phyloP scores from a whole-genome alignment of 2,113 vertebrate genomes.

The Sinocyclocheilus rhinocerous region DNA sequence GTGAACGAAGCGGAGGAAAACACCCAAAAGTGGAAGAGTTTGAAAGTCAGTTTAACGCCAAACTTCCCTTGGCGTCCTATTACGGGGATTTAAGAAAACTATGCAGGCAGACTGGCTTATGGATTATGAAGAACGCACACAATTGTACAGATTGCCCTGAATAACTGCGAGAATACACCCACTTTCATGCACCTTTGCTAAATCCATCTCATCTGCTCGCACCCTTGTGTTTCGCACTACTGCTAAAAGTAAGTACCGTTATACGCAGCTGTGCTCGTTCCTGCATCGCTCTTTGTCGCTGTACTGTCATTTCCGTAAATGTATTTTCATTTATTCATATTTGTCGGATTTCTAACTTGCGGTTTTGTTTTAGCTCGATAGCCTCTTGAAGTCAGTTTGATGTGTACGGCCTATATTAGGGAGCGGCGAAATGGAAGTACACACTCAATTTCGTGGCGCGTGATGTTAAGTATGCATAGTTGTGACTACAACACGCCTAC shows the following conservation, averaged over 20 bases:
- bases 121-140: constrained; percentile 13
- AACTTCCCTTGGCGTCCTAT: background rate
- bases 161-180: constrained; percentile 4
- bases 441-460: background rate
- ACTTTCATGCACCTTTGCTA: constrained; percentile 18
- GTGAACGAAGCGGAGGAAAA: constrained; percentile 27
- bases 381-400: background rate
- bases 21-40: background rate
- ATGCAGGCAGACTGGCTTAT: background rate
- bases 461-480: background rate
- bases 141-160: constrained; percentile 11
- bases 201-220: constrained; percentile 32
- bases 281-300: background rate
- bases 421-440: background rate
- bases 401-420: constrained; percentile 13
- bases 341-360: background rate
- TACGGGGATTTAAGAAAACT: constrained; percentile 5
- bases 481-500: background rate
- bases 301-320: background rate
- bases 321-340: too few relatives aligned
- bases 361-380: background rate
- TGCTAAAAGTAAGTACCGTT: constrained; percentile 55
- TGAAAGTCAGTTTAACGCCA: background rate
- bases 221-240: constrained; percentile 34
- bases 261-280: background rate